Evolutionary conservation across 2,797 vertebrate species (phyloP).

Genomic region (Selene dorsalis): DNA sequence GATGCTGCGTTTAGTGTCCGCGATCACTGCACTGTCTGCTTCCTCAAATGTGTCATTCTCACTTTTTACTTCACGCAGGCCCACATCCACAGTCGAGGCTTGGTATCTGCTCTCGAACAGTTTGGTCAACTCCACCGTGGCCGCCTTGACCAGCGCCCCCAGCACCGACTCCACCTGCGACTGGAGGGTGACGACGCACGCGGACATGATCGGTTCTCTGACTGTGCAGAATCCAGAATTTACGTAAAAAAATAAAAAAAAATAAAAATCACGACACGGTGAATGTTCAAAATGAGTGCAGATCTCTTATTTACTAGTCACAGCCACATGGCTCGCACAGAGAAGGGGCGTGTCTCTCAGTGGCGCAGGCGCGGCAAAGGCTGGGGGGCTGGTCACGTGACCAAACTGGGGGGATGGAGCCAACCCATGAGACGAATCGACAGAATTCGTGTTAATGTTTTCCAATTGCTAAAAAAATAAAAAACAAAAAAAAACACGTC

Average conservation of each 20-base stretch:
- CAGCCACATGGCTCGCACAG: conserved; percentile 67
- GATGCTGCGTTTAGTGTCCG: conserved; percentile 69
- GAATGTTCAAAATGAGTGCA: background rate
- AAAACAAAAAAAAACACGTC: too few relatives aligned
- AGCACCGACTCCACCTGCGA: conserved; percentile 82
- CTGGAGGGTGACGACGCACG: conserved; percentile 68
- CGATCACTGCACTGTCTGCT: accelerated
- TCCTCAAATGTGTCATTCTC: background rate
- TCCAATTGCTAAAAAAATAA: too few relatives aligned
- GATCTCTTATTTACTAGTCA: conserved; percentile 63
- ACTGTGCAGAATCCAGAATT: background rate
- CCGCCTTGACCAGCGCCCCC: conserved; percentile 77
- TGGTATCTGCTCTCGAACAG: conserved; percentile 82
- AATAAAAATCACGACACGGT: accelerated
- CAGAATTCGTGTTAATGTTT: too few relatives aligned
- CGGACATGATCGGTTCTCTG: conserved; percentile 65
- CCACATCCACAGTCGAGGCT: conserved; percentile 37
- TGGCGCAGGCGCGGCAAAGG: conserved; percentile 51
- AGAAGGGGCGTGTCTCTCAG: conserved; percentile 28
- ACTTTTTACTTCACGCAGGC: conserved; percentile 3
- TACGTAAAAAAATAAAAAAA: background rate
- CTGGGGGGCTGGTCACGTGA: accelerated
- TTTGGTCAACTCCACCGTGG: conserved; percentile 80
- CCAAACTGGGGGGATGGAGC: background rate
- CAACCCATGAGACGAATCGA: background rate